Evolutionary conservation across 2,113 vertebrate genomes (phyloP).

Genomic region (Cebus imitator): DNA sequence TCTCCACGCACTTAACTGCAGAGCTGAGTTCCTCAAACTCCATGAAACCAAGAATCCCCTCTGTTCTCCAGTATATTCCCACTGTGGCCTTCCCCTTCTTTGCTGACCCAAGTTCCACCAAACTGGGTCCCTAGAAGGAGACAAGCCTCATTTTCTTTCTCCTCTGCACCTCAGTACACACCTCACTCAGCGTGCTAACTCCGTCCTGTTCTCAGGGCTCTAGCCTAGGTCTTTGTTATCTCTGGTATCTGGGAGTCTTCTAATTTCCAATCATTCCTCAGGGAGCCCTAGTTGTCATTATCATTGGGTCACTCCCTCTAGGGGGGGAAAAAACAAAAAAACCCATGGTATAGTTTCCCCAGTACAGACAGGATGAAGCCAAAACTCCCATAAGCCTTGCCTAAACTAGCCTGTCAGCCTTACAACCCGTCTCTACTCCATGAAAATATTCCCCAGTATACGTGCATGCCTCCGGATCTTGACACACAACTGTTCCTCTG

Average conservation of each 20-base stretch:
- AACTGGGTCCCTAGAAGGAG: neutral
- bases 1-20: neutral
- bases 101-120: neutral
- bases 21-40: slow-evolving; percentile 6
- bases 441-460: neutral
- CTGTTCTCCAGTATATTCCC: neutral
- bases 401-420: neutral
- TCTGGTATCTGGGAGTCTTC: neutral
- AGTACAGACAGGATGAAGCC: neutral
- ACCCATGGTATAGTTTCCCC: neutral
- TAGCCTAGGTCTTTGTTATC: neutral
- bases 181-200: neutral
- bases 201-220: neutral
- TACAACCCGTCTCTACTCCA: neutral
- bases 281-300: neutral
- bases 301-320: neutral
- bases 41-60: neutral
- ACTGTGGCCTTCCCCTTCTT: neutral
- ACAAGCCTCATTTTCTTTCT: neutral
- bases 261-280: neutral
- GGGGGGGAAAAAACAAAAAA: neutral
- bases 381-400: neutral
- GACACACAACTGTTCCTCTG: neutral
- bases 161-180: neutral
- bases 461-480: neutral